Base-by-base conservation (phyloP, 2,113 vertebrate genomes). In the Eubucco bourcierii region DNA sequence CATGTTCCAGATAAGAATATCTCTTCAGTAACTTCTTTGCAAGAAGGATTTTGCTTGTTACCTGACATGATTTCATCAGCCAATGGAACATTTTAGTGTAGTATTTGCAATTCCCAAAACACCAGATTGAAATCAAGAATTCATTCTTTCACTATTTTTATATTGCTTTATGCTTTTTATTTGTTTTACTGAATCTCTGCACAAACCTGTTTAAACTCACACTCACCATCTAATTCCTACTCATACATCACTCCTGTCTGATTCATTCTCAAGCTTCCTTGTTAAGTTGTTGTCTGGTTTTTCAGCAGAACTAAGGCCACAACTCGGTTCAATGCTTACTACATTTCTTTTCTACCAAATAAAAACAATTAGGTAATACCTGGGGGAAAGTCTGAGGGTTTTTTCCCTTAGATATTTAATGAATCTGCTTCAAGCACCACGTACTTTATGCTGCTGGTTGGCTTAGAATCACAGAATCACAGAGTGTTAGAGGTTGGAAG, bases 341-440 rank as follows among this genome's bases (percentile, higher is more conserved):
- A 29, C 3, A 17, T 47, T 73, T 83, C 15, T 83, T 12, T 77
- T 68, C 41, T 65, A 59, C 39, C 21, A 73, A 77, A 71, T 25
- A 78, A 75, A 93, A 85, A 8, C 2, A 15, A 4, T 46, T 59
- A 63, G n/a, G 33, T 59, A 46, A 67, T 33, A 31, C 4, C 12
- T 11, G 10, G 29, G 14, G 17, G n/a, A 52, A 10, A 5, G 33
- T 14, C 16, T 63, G 29, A 4, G 24, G 4, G 34, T 58, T 71
- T 9, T 1, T 2, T 1, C 3, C 2, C 9, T 10, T 29, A 10
- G 0, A 0, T 77, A 23, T 61, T 87, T 63, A 52, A 20, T 67
- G 21, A 66, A 82, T 66, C 7, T 70, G 4, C 15, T 24, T 18
- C 15, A 75, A 90, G 28, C 3, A 44, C 7, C 7, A 11, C 15